Evolutionary conservation across 2,888 invertebrate genomes (phyloP), one percentile per base, ranked within the genome.

Genomic region (Andrena bucephala): DNA sequence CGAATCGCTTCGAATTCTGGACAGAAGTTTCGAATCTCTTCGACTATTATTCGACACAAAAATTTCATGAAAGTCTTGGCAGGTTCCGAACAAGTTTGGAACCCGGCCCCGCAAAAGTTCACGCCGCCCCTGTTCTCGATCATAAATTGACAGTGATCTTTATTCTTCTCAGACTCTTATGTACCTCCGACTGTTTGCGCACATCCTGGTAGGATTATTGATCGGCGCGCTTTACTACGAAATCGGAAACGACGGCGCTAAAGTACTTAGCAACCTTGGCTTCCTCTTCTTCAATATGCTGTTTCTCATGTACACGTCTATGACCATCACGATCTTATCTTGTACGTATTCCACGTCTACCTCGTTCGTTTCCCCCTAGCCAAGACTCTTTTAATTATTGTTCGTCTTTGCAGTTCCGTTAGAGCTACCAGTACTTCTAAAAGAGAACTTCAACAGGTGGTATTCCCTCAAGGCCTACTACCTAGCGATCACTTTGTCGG

Each of bases 221-320:
- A 99, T 99, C 93, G 99, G 99, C 83, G 97, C 98, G 72, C 95
- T 99, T 84, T 99, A 99, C 95, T 98, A 98, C 94, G 97, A 98
- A 93, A 99, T 98, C 92, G 99, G 99, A 82, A 97, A 99, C 93
- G 99, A 99, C 94, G 99, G 98, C 89, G 97, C 97, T 89, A 99
- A 99, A 94, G 98, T 99, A 81, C 96, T 99, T 84, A 99, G 98
- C 93, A 99, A 99, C 94, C 96, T 99, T 89, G 99, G 99, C 84
- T 99, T 98, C 95, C 95, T 99, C 33, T 99, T 99, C 96, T 99
- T 99, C 96, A 99, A 99, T 94, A 98, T 99, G 97, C 95, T 99
- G 92, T 99, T 99, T 95, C 96, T 99, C 87, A 99, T 99, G 98
- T 99, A 99, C 95, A 99, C 99, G 0, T 98, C 99, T n/a, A 98